Evolutionary conservation across 2,888 invertebrate species (phyloP).

Genomic region (Nemotelus pantherinus): DNA sequence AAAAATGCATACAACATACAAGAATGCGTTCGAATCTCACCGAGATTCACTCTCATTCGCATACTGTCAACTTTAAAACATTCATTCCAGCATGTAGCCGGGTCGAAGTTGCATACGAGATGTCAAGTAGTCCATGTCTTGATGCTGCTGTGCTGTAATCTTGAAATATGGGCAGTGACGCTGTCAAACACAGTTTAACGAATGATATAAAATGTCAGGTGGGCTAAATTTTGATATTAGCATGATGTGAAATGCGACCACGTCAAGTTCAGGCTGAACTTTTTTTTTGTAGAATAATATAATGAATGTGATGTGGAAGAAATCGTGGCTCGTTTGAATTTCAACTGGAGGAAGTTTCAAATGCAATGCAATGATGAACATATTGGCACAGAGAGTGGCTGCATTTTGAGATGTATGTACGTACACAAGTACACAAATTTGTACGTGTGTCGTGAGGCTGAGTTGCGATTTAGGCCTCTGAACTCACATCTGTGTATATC

Average conservation of each 20-base stretch:
- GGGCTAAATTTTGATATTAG: conserved; percentile 47
- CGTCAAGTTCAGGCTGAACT: neutral
- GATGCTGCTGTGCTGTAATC: conserved; percentile 34
- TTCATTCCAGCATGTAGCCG: neutral
- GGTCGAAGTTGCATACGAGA: neutral
- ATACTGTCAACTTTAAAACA: neutral
- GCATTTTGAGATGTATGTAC: no score
- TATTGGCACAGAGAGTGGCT: no score
- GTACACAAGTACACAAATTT: no score
- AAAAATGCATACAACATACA: neutral
- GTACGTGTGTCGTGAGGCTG: no score
- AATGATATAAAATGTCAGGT: conserved; percentile 64
- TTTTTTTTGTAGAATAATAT: no score
- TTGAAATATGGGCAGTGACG: conserved; percentile 61
- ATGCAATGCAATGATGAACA: no score
- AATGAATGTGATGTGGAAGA: no score
- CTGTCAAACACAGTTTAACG: conserved; percentile 58
- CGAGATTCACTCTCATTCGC: neutral
- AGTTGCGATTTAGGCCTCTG: no score
- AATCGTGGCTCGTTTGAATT: no score
- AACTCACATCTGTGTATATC: no score
- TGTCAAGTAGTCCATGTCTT: conserved; percentile 19
- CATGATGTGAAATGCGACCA: conserved; percentile 10
- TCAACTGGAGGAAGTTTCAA: no score
- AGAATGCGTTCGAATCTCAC: neutral